These are phyloP conservation scores for Hylaeus volcanicus DNA, from an alignment of 1,140 invertebrate species.

Conservation along the genomic window DNA sequence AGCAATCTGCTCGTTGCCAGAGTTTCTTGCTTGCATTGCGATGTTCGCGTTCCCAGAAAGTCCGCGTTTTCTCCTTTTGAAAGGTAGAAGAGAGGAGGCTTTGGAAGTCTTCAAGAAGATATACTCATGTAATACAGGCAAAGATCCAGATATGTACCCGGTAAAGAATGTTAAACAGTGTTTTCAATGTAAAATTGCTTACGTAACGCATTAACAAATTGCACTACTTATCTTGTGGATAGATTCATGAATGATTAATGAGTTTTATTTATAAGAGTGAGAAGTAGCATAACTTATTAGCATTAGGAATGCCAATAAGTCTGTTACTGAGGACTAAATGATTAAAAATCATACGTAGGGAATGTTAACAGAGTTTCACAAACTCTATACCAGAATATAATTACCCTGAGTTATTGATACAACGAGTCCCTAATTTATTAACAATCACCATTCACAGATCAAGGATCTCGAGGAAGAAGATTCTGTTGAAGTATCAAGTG, in stretches of 20 bases:
- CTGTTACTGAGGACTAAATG: too few species aligned
- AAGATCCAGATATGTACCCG: slow-evolving; percentile 73
- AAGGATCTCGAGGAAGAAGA: slow-evolving; percentile 78
- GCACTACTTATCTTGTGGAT: neutral
- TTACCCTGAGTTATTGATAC: too few species aligned
- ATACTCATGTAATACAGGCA: slow-evolving; percentile 81
- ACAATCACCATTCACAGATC: slow-evolving; percentile 61
- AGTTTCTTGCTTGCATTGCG: slow-evolving; percentile 81
- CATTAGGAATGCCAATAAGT: too few species aligned
- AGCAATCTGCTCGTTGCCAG: slow-evolving; percentile 83
- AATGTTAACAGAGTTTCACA: too few species aligned
- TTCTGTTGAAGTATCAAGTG: slow-evolving; percentile 68
- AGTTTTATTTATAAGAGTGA: too few species aligned
- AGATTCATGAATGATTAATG: too few species aligned
- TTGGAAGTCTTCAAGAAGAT: slow-evolving; percentile 82
- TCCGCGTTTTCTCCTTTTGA: slow-evolving; percentile 85
- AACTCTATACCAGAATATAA: too few species aligned
- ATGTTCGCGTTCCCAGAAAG: slow-evolving; percentile 86
- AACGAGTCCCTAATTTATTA: neutral
- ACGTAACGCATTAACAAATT: neutral
- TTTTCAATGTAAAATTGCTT: neutral
- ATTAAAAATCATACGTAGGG: too few species aligned
- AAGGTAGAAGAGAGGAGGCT: slow-evolving; percentile 81
- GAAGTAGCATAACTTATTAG: too few species aligned
- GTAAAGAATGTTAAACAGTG: slow-evolving; percentile 63